These are phyloP conservation scores for Syngnathus rostellatus DNA, from an alignment of 2,797 vertebrate genomes.

Conservation along the genomic window DNA sequence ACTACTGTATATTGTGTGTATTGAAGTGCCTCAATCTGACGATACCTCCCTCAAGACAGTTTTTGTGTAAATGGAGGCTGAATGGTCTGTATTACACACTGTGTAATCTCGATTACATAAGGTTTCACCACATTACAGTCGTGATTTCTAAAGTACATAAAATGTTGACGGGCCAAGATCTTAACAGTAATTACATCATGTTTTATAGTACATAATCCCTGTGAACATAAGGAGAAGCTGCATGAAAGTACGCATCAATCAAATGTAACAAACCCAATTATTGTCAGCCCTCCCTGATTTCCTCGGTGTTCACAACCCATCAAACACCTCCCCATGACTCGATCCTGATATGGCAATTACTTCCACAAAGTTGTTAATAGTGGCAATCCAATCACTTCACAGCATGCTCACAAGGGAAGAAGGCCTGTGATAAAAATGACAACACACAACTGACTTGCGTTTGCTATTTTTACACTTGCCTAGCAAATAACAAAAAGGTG, in stretches of 20 bases:
- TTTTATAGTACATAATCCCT: constrained; percentile 62
- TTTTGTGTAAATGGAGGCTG: constrained; percentile 8
- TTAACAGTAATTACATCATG: constrained; percentile 63
- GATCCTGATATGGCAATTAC: constrained; percentile 64
- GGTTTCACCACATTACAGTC: constrained; percentile 28
- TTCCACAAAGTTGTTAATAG: constrained; percentile 59
- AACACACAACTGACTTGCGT: constrained; percentile 55
- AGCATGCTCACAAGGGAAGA: constrained; percentile 39
- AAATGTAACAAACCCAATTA: constrained; percentile 65
- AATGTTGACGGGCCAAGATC: constrained; percentile 55
- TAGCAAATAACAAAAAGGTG: constrained; percentile 26
- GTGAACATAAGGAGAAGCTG: constrained; percentile 55
- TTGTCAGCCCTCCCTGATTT: constrained; percentile 50
- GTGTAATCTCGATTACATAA: constrained; percentile 43
- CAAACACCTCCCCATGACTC: constrained; percentile 54
- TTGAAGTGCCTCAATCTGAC: neutral
- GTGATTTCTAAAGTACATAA: constrained; percentile 54
- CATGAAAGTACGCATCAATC: constrained; percentile 62
- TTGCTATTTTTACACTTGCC: constrained; percentile 48
- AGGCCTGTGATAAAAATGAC: constrained; percentile 45
- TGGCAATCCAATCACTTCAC: constrained; percentile 61
- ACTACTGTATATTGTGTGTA: too few species aligned
- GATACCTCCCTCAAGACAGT: neutral
- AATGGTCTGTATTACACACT: constrained; percentile 24
- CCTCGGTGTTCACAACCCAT: constrained; percentile 44